Conservation (phyloP, 1,140 invertebrate genomes). For the Medauroidea extradentata region DNA sequence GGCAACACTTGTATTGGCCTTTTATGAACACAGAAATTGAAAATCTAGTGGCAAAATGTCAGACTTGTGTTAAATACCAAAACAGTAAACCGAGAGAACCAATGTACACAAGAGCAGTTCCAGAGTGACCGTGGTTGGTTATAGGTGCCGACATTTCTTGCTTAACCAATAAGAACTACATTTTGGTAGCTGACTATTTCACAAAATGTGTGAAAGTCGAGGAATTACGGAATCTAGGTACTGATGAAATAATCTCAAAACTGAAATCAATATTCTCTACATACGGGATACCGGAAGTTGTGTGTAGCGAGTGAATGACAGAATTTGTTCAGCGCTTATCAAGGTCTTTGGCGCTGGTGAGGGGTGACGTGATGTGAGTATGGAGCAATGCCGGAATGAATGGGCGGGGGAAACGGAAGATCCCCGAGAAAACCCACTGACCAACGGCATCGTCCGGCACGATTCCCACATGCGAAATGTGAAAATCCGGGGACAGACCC, state of each 20-base stretch:
- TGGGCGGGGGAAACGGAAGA: too few relatives aligned
- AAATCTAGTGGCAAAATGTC: slow-evolving; percentile 2
- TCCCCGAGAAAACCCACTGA: too few relatives aligned
- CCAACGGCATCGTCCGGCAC: too few relatives aligned
- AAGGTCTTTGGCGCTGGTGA: too few relatives aligned
- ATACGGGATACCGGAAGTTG: slow-evolving; percentile 19
- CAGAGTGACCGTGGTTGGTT: slow-evolving; percentile 21
- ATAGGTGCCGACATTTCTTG: slow-evolving; percentile 15
- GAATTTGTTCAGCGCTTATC: too few relatives aligned
- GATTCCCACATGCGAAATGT: too few relatives aligned
- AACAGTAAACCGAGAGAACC: slow-evolving; percentile 17
- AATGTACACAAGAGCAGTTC: slow-evolving; percentile 20
- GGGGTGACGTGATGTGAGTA: too few relatives aligned
- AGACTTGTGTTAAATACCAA: slow-evolving; percentile 13
- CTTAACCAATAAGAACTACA: slow-evolving; percentile 9
- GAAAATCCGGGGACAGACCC: too few relatives aligned
- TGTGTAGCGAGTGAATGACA: too few relatives aligned
- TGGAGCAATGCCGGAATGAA: too few relatives aligned
- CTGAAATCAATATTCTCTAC: slow-evolving; percentile 13
- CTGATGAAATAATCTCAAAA: slow-evolving; percentile 19
- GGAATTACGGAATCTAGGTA: background rate
- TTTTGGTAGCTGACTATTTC: slow-evolving; percentile 23
- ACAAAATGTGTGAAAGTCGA: slow-evolving; percentile 23
- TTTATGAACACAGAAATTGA: slow-evolving; percentile 26
- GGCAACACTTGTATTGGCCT: slow-evolving; percentile 44